phyloP scores from a whole-genome alignment of 2,113 vertebrate genomes.

The Ginglymostoma cirratum region DNA sequence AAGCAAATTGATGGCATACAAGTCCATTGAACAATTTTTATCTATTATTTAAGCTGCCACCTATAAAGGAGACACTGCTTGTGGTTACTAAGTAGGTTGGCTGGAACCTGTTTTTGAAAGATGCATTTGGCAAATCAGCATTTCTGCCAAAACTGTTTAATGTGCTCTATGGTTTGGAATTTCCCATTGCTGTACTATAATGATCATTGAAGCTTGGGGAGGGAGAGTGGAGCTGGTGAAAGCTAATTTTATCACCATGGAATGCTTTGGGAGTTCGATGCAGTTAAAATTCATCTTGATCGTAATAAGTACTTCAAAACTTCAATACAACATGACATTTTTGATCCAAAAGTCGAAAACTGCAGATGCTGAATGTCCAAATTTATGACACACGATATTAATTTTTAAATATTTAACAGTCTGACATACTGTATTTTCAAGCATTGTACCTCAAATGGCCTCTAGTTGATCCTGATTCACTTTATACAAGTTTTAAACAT shows the following conservation, averaged over 20 bases:
- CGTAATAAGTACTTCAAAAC: constrained; percentile 10
- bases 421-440: not conserved
- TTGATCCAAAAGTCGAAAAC: not conserved
- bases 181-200: not conserved
- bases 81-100: not conserved
- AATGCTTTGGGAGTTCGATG: constrained; percentile 30
- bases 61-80: constrained; percentile 21
- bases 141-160: constrained; percentile 33
- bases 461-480: not conserved
- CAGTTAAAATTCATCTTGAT: constrained; percentile 23
- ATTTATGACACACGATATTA: constrained; percentile 10
- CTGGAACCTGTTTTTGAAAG: constrained; percentile 32
- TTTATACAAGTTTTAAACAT: not conserved
- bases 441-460: not conserved
- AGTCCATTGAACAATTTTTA: not conserved
- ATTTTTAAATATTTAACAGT: constrained; percentile 14
- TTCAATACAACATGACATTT: constrained; percentile 27
- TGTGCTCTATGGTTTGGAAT: not conserved
- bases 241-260: constrained; percentile 18
- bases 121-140: constrained; percentile 34
- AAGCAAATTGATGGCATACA: not conserved
- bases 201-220: constrained; percentile 9
- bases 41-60: constrained; percentile 24
- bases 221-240: not conserved
- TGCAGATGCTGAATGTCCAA: not conserved